Evolutionary conservation across 2,113 vertebrate genomes (phyloP).

Genomic region (Cavia aperea): DNA sequence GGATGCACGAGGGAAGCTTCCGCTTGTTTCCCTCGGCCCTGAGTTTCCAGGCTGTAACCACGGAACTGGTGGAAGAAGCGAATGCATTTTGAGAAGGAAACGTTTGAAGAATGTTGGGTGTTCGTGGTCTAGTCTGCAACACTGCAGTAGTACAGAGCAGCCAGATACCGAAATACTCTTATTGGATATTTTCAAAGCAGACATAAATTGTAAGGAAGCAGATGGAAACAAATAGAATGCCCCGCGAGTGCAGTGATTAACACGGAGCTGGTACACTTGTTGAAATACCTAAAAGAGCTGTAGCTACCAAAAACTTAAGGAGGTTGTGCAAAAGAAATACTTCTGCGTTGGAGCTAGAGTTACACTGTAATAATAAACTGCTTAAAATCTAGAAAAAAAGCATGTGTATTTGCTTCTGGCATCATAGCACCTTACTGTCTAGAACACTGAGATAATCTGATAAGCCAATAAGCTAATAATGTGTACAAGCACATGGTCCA

Average conservation of each 20-base stretch:
- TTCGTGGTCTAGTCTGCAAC: not conserved
- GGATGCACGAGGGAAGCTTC: not conserved
- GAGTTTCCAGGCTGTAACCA: not conserved
- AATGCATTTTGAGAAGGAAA: not conserved
- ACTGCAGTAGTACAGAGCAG: not conserved
- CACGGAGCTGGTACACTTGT: not conserved
- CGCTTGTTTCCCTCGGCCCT: not conserved
- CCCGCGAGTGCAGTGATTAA: not conserved
- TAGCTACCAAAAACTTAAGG: not conserved
- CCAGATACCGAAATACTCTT: not conserved
- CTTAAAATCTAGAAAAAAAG: not conserved
- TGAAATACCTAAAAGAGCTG: not conserved
- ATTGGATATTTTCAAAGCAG: not conserved
- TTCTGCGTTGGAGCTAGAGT: not conserved
- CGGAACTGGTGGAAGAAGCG: not conserved
- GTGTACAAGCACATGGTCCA: not conserved
- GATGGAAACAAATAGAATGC: not conserved
- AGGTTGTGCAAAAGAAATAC: not conserved
- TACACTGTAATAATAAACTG: not conserved
- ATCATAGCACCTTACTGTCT: not conserved
- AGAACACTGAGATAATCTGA: not conserved
- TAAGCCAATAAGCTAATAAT: not conserved
- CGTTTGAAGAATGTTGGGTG: not conserved
- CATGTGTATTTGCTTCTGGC: not conserved
- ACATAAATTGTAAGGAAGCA: not conserved